Conservation (phyloP, 1,140 invertebrate species). For the Drosophila mojavensis region DNA sequence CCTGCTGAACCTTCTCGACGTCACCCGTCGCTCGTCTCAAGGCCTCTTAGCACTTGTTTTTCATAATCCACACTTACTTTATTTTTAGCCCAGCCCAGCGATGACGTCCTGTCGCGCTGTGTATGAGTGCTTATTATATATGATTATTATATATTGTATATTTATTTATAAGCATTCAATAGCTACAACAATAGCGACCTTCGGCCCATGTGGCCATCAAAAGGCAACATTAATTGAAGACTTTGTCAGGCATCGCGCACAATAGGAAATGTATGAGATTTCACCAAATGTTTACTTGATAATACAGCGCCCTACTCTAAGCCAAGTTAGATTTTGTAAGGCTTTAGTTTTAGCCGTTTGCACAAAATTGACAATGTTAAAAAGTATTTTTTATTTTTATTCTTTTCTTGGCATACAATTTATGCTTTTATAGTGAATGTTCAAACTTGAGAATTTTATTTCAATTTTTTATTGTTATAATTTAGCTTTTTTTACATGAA, state of each 20-base stretch:
- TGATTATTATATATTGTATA: constrained; percentile 14
- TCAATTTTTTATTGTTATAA: too few relatives aligned
- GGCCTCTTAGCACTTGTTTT: constrained; percentile 36
- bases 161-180: not conserved
- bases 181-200: constrained; percentile 50
- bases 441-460: too few relatives aligned
- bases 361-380: too few relatives aligned
- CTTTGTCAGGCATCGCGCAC: constrained; percentile 44
- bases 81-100: constrained; percentile 56
- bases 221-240: constrained; percentile 67
- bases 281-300: constrained; percentile 41
- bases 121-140: constrained; percentile 31
- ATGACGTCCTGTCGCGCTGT: constrained; percentile 50
- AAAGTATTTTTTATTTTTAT: too few relatives aligned
- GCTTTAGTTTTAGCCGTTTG: not conserved
- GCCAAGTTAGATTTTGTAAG: not conserved
- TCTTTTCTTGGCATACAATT: too few relatives aligned
- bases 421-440: too few relatives aligned
- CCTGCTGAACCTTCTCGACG: constrained; percentile 21
- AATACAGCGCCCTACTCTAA: constrained; percentile 10
- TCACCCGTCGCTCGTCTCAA: constrained; percentile 37
- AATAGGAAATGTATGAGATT: constrained; percentile 46
- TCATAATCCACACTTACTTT: constrained; percentile 37
- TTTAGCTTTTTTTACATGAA: too few relatives aligned
- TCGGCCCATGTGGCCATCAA: constrained; percentile 62